Base-by-base conservation (phyloP, 1,140 invertebrate genomes). In the Hydropsyche tenuis region DNA sequence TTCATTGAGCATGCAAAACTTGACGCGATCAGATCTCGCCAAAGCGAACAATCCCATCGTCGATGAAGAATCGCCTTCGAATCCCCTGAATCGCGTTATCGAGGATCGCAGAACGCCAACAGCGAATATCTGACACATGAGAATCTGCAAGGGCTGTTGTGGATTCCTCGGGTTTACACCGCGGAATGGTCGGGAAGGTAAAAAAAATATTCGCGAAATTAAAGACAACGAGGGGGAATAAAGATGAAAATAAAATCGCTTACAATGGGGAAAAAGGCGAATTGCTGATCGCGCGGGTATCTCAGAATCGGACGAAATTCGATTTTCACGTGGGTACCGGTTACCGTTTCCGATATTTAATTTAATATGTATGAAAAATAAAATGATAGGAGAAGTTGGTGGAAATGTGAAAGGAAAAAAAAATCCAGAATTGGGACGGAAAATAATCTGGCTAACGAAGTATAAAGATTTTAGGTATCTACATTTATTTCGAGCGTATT, bases 221-320 rank as follows among this genome's bases (percentile, higher is more conserved):
- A 37, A 37, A 37, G 30, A 37, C 30, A 37, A 12, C 18, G 9
- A 25, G 22, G 9, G 22, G 56, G 20, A 60, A 14, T 22, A 60
- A 60, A 60, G 56, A 60, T 60, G 56, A n/a, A 25, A 60, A 60
- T 60, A 60, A 60, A 20, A 60, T 60, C 22, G 56, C 56, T 60
- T 18, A 60, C 56, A 60, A 60, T 22, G 23, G 18, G 20, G 56
- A 14, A 60, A 60, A 60, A n/a, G 18, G 16, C n/a, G 23, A 60
- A 27, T 25, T 12, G 56, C 56, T 60, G 56, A 60, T 20, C 18
- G 51, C 20, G 51, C 51, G 2, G 3, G 11, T 16, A 12, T 60
- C 23, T 25, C 9, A 20, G 14, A 60, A 60, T 60, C 56, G 56
- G 23, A 60, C 22, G 23, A 27, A 60, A 60, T 22, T 60, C 56